These are phyloP conservation scores for Anolis apletophallus DNA, from an alignment of 2,797 vertebrate genomes.

Conservation along the genomic window DNA sequence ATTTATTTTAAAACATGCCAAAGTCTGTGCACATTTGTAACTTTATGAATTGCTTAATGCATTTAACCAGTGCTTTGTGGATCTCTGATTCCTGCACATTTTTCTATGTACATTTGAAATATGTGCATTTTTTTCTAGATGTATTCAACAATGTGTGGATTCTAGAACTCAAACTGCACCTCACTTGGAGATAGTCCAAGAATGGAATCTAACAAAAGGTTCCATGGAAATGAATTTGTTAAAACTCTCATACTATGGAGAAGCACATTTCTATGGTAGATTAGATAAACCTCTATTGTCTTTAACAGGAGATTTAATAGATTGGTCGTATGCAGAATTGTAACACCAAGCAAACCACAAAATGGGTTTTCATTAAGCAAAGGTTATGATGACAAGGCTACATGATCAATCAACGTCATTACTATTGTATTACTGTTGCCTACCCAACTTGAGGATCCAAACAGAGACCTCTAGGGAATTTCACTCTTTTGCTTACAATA, in stretches of 20 bases:
- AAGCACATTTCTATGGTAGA: neutral
- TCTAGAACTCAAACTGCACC: neutral
- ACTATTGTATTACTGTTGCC: conserved; percentile 49
- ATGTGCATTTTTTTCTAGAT: neutral
- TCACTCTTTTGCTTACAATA: conserved; percentile 90
- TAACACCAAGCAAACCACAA: neutral
- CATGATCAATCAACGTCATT: neutral
- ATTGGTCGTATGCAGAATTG: neutral
- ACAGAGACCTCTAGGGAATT: conserved; percentile 90
- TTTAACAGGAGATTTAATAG: neutral
- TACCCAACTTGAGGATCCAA: conserved; percentile 94
- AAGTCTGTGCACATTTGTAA: neutral
- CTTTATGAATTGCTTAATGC: neutral
- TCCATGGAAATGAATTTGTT: neutral
- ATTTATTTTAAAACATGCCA: neutral
- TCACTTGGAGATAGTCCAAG: too few species aligned
- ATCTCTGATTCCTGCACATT: neutral
- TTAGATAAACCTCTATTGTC: neutral
- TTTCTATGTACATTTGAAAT: neutral
- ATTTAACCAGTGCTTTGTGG: neutral
- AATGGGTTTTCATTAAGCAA: neutral
- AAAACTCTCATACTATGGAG: neutral
- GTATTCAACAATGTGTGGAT: neutral
- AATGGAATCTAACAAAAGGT: neutral
- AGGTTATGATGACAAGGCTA: neutral